phyloP scores from a whole-genome alignment of 2,113 vertebrate genomes.

The Donacobius atricapilla region DNA sequence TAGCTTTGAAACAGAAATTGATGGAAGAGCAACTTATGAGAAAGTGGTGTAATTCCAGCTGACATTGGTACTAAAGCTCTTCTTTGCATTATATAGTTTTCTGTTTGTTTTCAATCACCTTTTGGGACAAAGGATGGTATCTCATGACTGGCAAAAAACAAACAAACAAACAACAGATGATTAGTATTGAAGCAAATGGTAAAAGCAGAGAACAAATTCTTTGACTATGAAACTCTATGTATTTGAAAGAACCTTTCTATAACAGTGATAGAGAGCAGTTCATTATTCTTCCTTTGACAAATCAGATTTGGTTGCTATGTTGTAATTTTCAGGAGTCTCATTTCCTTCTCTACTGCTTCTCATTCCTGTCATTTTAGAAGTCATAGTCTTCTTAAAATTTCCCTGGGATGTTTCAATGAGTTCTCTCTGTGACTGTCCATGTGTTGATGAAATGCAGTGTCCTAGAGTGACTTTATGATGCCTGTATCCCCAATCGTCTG shows the following conservation, averaged over 20 bases:
- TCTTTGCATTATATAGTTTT: background rate
- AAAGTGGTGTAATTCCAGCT: background rate
- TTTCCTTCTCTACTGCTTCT: background rate
- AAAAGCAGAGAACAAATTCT: background rate
- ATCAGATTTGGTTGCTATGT: background rate
- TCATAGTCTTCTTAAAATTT: background rate
- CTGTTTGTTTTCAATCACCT: background rate
- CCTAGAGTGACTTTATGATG: too few relatives aligned
- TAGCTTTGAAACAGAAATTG: background rate
- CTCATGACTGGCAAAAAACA: background rate
- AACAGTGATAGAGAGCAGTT: background rate
- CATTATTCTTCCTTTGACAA: background rate
- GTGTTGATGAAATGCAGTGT: background rate
- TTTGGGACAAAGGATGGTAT: background rate
- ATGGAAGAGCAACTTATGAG: background rate
- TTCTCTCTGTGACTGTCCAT: background rate
- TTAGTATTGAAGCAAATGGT: background rate
- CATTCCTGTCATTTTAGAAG: background rate
- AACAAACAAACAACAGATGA: too few relatives aligned
- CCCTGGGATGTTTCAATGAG: background rate
- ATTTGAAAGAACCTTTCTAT: background rate
- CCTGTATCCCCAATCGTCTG: too few relatives aligned
- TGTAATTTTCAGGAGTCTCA: background rate
- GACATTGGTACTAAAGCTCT: background rate
- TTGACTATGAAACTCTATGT: background rate